Evolutionary conservation across 2,113 vertebrate genomes (phyloP).

Genomic region (Anguilla japonica): DNA sequence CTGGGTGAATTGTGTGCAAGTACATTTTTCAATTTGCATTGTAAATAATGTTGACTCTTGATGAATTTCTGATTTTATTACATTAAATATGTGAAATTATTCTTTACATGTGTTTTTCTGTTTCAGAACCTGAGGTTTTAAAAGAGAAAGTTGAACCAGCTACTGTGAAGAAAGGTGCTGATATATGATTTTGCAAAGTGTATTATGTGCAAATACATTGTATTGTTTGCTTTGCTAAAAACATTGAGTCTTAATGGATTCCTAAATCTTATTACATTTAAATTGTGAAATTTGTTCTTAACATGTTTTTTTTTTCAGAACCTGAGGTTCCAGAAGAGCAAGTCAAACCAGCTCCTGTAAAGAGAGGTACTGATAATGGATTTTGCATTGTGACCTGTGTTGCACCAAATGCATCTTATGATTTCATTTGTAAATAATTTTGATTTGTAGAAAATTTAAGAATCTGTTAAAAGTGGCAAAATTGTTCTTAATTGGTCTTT

Average conservation of each 20-base stretch:
- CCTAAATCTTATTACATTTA: too few species aligned
- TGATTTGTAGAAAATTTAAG: too few species aligned
- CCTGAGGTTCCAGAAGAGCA: slow-evolving; percentile 15
- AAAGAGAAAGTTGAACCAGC: slow-evolving; percentile 9
- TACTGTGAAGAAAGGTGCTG: slow-evolving; percentile 18
- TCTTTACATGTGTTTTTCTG: background rate
- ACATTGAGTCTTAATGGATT: too few species aligned
- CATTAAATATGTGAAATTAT: background rate
- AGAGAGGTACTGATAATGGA: slow-evolving; percentile 11
- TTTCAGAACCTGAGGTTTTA: slow-evolving; percentile 14
- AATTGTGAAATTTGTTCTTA: background rate
- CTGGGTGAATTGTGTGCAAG: background rate
- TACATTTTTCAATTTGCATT: too few species aligned
- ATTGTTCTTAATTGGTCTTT: background rate
- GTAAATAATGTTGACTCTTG: background rate
- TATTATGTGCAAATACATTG: background rate
- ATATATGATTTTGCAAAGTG: background rate
- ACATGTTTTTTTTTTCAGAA: background rate
- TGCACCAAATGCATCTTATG: too few species aligned
- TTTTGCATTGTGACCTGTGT: too few species aligned
- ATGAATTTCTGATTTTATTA: background rate
- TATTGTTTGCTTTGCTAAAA: background rate
- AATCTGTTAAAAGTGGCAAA: too few species aligned
- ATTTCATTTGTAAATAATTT: too few species aligned
- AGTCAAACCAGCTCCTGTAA: background rate